Evolutionary conservation across 2,113 vertebrate genomes (phyloP).

Genomic region (Phyllostomus hastatus): DNA sequence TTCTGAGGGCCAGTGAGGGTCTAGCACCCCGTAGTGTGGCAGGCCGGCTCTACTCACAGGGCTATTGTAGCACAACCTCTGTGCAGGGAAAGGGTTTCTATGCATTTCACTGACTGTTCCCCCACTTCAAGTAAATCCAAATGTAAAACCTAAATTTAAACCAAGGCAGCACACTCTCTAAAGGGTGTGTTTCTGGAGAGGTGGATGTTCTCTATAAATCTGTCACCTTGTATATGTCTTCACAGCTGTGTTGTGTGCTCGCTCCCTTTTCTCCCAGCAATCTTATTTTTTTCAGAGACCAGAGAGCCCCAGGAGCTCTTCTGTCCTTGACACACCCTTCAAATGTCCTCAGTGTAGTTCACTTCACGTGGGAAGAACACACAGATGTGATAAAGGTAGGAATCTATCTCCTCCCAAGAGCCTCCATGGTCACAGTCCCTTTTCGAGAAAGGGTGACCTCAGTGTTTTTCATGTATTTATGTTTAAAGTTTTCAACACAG

Average conservation of each 20-base stretch:
- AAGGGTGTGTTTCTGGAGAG: not conserved
- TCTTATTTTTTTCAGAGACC: not conserved
- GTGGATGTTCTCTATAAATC: fast-evolving
- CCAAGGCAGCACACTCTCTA: not conserved
- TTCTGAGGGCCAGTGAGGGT: not conserved
- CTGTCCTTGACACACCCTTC: not conserved
- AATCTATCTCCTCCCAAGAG: not conserved
- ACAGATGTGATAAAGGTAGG: not conserved
- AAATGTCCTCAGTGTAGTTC: not conserved
- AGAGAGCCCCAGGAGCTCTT: not conserved
- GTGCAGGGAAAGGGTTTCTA: not conserved
- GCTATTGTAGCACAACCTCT: not conserved
- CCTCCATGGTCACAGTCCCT: not conserved
- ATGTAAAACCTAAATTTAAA: not conserved
- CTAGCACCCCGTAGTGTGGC: fast-evolving
- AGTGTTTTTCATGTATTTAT: not conserved
- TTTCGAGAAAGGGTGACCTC: not conserved
- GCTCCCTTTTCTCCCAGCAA: not conserved
- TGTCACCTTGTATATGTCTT: not conserved
- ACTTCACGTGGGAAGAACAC: not conserved
- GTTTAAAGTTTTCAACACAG: not conserved
- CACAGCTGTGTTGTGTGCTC: fast-evolving
- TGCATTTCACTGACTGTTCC: not conserved
- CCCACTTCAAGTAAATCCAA: not conserved
- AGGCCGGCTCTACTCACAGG: not conserved